Evolutionary conservation across 2,888 invertebrate genomes (phyloP).

Genomic region (Gastrophysa polygoni): DNA sequence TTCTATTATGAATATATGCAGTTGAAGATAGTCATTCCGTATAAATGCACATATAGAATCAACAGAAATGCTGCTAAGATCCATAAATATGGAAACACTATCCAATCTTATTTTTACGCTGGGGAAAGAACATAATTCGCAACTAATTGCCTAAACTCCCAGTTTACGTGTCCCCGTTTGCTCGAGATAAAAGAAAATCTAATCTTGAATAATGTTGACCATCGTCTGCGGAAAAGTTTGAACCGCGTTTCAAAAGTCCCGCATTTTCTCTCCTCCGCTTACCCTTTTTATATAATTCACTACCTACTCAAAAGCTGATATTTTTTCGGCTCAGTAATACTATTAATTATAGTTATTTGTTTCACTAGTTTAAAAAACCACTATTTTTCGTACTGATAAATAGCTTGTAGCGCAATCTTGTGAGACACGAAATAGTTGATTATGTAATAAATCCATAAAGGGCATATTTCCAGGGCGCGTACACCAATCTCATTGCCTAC

Average conservation of each 20-base stretch:
- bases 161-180: conserved; percentile 1
- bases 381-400: too few relatives aligned
- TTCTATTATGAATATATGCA: too few relatives aligned
- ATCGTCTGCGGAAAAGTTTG: not conserved
- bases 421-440: too few relatives aligned
- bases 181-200: not conserved
- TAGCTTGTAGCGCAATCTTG: too few relatives aligned
- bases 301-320: not conserved
- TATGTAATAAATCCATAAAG: too few relatives aligned
- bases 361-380: too few relatives aligned
- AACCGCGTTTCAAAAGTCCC: not conserved
- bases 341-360: too few relatives aligned
- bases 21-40: too few relatives aligned
- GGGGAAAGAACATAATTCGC: not conserved
- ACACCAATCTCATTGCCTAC: too few relatives aligned
- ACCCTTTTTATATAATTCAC: not conserved
- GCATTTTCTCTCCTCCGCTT: not conserved
- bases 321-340: too few relatives aligned
- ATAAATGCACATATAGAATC: not conserved
- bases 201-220: conserved; percentile 1
- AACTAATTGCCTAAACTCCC: not conserved
- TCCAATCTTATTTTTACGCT: not conserved
- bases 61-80: not conserved
- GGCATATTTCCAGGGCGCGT: too few relatives aligned
- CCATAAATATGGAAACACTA: not conserved